Percentiles rank a stretch among this genome's conserved stretches.
These are phyloP conservation scores for Tubiluchus corallicola DNA, from an alignment of 2,888 invertebrate species.

Conservation along the genomic window DNA sequence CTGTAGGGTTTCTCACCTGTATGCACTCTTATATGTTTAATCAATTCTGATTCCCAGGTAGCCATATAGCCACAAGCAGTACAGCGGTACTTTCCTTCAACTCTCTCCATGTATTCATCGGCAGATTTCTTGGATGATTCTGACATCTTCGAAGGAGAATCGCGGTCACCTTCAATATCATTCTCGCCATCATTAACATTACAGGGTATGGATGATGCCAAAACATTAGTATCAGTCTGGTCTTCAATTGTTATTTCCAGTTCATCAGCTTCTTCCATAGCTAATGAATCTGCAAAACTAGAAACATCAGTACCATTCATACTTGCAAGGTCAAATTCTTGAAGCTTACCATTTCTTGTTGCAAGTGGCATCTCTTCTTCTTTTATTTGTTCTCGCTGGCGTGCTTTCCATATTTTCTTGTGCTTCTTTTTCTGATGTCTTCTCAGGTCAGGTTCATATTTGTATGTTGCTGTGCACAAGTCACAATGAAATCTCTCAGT, in stretches of 20 bases:
- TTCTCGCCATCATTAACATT: neutral
- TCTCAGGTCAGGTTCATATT: neutral
- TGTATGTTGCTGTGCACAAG: slow-evolving; percentile 1
- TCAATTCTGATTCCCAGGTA: neutral
- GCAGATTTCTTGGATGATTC: neutral
- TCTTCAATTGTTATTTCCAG: no score
- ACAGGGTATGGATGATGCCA: no score
- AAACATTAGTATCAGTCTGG: neutral
- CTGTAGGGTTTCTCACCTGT: slow-evolving; percentile 1
- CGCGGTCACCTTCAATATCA: neutral
- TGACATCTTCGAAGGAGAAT: neutral
- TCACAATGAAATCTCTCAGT: neutral
- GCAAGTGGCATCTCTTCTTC: neutral
- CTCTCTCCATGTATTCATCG: neutral
- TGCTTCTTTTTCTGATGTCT: neutral
- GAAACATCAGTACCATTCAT: neutral
- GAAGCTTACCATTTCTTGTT: neutral
- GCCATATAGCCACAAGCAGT: neutral
- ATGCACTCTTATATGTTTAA: neutral
- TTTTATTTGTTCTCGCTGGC: neutral
- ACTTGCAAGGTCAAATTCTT: neutral
- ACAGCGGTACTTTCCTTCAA: neutral
- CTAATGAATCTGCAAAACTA: no score
- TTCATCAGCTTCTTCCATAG: no score
- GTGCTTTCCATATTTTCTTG: neutral